Base-by-base conservation (phyloP, 1,140 invertebrate species). In the Trachymyrmex septentrionalis region DNA sequence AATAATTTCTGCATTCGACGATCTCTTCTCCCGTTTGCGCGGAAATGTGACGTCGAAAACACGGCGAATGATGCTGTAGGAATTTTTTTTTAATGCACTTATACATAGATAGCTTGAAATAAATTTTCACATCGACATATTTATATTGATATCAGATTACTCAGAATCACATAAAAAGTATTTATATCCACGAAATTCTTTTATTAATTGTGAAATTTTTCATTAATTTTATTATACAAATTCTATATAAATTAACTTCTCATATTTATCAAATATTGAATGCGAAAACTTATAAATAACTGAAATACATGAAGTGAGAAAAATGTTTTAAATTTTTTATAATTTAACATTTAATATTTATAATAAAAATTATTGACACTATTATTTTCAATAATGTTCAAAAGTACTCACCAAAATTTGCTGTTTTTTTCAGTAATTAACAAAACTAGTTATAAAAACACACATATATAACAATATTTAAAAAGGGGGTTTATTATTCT, bases 1-100 rank as follows among this genome's bases (percentile, higher is more conserved):
- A 61, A 44, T 82, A 72, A 82, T 82, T 72, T 14, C 34, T 38
- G 27, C 27, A 16, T 82, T 82, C 24, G 24, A 82, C 24, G 12
- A 48, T 73, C 38, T 21, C 38, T 7, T 21, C 50, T 19, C 53
- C 38, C n/a, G 27, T 5, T 21, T 12, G 10, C 53, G 19, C 53
- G 50, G 5, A 73, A 77, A 77, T 27, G 24, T 48, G 19, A 3
- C 5, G 16, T 78, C n/a, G 76, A 53, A 48, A 50, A 50, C 44
- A 30, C 57, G 38, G 6, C 16, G 24, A 48, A 30, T n/a, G 44
- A 48, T 48, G 34, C 21, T n/a, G 53, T 64, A 27, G 27, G 16
- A n/a, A 57, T 59, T 6, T n/a, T 30, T 67, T 24, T 48, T 75
- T 64, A 9, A 66, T 61, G 9, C 34, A 38, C 34, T n/a, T 3